Conservation (phyloP, 2,113 vertebrate genomes). For the Raja brachyura region DNA sequence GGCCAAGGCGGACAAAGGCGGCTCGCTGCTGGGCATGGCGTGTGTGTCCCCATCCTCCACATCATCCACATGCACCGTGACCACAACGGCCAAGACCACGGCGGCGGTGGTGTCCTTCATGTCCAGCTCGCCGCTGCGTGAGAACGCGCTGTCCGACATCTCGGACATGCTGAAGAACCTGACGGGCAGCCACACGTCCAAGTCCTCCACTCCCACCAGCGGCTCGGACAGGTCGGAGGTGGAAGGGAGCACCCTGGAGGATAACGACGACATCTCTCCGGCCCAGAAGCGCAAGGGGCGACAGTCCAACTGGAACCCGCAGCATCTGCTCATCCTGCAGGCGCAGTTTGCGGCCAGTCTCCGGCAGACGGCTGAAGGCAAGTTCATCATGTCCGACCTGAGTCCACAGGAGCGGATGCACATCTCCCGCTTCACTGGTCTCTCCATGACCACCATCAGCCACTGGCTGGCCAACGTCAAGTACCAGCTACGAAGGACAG, state of each 20-base stretch:
- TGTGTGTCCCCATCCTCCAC: constrained; percentile 61
- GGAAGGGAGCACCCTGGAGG: constrained; percentile 82
- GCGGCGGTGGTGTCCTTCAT: constrained; percentile 92
- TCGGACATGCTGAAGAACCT: constrained; percentile 98
- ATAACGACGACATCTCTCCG: constrained; percentile 84
- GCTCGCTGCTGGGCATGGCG: constrained; percentile 55
- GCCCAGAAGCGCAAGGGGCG: constrained; percentile 97
- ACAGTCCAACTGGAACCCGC: constrained; percentile 98
- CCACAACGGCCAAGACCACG: constrained; percentile 81
- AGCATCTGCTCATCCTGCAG: constrained; percentile 94
- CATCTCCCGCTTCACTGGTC: constrained; percentile 94
- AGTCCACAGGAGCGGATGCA: constrained; percentile 98
- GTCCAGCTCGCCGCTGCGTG: constrained; percentile 89
- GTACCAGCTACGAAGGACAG: constrained; percentile 97
- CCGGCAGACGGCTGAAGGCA: constrained; percentile 87
- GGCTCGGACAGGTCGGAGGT: constrained; percentile 89
- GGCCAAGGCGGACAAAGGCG: constrained; percentile 84
- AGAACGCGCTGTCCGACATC: constrained; percentile 97
- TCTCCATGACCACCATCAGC: constrained; percentile 98
- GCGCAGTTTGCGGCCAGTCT: constrained; percentile 97
- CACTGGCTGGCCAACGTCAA: constrained; percentile 99
- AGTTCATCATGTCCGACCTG: constrained; percentile 96
- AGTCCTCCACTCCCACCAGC: constrained; percentile 93
- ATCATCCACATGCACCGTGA: constrained; percentile 79
- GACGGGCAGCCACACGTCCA: constrained; percentile 92